Evolutionary conservation across 1,140 invertebrate genomes (phyloP), one percentile per base, ranked within the genome.

Genomic region (Rhopalosiphum padi): DNA sequence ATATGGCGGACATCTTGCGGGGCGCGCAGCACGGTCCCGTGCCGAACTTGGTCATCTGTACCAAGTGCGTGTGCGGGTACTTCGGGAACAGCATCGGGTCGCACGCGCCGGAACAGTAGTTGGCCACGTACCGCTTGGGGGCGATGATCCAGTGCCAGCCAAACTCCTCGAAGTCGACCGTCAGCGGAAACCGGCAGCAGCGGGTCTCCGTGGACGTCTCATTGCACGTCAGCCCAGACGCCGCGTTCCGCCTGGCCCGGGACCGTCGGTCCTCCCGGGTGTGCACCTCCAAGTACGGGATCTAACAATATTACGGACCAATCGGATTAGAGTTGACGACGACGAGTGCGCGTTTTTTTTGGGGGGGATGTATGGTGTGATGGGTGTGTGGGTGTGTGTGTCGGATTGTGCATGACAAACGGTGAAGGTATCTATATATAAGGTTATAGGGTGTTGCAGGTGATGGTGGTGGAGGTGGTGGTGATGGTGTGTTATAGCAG

Each of bases 141-240:
- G 99, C 99, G 77, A 99, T 98, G 94, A 99, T 99, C 97, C 99
- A 99, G 94, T 99, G 98, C 99, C 99, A 99, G 23, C 98, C 98
- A 95, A 99, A 98, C 94, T 98, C 98, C 94, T 97, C 98, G 95
- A 99, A 99, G 95, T 99, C 98, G 30, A 99, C 98, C n/a, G 97
- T 98, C n/a, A 99, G 96, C 4, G 98, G 97, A 95, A 98, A 99
- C n/a, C 98, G 97, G 95, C 98, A 99, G 95, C 98, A 99, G 43
- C 98, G 96, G 9, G 96, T 96, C 94, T 99, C 98, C 94, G 97
- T 96, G 8, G 96, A 97, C 88, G 96, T 96, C 94, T 98, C 97
- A 94, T 97, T 97, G 95, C 97, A 98, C 94, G 97, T 97, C 91
- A 98, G 96, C 46, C 91, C 91, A 48, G 68, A 53, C 30, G 97